Percentiles rank a stretch among this genome's conserved stretches.
phyloP scores from a whole-genome alignment of 2,113 vertebrate species.

The human region GRCh38 chrX:121150501-121151000 shows the following conservation, averaged over 20 bases:
- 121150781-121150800: neutral
- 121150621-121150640: neutral
- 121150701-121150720: neutral
- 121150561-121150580: slow-evolving; percentile 51
- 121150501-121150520: slow-evolving; percentile 69
- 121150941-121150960: neutral
- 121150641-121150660: neutral
- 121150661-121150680: neutral
- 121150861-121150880: neutral
- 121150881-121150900: neutral
- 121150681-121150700: neutral
- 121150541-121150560: slow-evolving; percentile 52
- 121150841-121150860: neutral
- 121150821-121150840: slow-evolving; percentile 12
- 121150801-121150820: neutral
- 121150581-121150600: slow-evolving; percentile 52
- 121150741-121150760: neutral
- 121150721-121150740: neutral
- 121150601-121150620: slow-evolving; percentile 11
- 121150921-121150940: neutral
- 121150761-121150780: neutral
- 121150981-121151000: neutral
- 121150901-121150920: neutral
- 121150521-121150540: slow-evolving; percentile 61
- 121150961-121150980: neutral